Percentiles rank a stretch among this genome's conserved stretches.
Evolutionary conservation across 2,113 vertebrate genomes (phyloP).

Genomic region (Larimichthys polyactis): DNA sequence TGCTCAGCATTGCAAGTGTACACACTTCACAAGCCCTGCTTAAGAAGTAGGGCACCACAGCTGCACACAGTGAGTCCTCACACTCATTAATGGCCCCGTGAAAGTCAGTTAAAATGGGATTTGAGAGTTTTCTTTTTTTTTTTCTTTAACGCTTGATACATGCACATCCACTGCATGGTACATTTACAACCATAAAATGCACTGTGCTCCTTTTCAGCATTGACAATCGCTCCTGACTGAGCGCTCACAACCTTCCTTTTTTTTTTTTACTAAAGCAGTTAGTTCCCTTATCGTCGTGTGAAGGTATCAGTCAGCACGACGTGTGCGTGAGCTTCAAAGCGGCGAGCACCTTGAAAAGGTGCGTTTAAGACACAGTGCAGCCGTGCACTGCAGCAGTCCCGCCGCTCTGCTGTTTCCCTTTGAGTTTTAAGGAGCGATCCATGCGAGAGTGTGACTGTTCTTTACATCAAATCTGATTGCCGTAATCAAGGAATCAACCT

Average conservation of each 20-base stretch:
- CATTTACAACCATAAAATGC: constrained; percentile 23
- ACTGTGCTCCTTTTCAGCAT: background rate
- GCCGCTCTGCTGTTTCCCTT: constrained; percentile 3
- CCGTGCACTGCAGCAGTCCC: background rate
- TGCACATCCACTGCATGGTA: background rate
- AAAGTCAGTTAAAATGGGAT: constrained; percentile 67
- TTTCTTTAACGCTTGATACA: background rate
- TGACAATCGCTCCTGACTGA: constrained; percentile 13
- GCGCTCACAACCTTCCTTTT: constrained; percentile 5
- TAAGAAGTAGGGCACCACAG: constrained; percentile 77
- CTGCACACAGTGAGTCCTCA: constrained; percentile 58
- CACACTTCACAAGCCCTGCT: constrained; percentile 73
- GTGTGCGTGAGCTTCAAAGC: constrained; percentile 45
- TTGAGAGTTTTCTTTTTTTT: constrained; percentile 23
- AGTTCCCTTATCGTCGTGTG: constrained; percentile 29
- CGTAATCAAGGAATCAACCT: constrained; percentile 73
- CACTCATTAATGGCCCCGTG: constrained; percentile 73
- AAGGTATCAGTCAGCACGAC: constrained; percentile 37
- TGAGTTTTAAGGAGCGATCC: background rate
- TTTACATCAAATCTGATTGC: constrained; percentile 73
- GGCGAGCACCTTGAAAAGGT: constrained; percentile 40
- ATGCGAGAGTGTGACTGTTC: constrained; percentile 41
- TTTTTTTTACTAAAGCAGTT: constrained; percentile 17
- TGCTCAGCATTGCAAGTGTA: constrained; percentile 73
- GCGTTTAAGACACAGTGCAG: constrained; percentile 31